These are phyloP conservation scores for Hippoglossus hippoglossus DNA, from an alignment of 2,797 vertebrate species.

Conservation along the genomic window DNA sequence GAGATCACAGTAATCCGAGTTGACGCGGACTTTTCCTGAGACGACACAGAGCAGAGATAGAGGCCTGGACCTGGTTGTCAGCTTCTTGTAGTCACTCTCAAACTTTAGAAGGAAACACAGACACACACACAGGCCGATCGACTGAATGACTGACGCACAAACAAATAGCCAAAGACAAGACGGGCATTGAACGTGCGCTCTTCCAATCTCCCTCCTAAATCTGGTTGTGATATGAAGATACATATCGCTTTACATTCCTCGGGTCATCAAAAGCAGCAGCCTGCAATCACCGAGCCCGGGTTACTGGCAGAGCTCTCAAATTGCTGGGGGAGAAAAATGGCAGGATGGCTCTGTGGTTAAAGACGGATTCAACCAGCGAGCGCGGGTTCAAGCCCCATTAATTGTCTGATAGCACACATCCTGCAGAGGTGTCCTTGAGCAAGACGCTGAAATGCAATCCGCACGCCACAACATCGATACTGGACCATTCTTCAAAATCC, in stretches of 20 bases:
- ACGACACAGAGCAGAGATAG: slow-evolving; percentile 57
- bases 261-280: slow-evolving; percentile 50
- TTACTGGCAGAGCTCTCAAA: slow-evolving; percentile 39
- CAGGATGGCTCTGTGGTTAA: slow-evolving; percentile 38
- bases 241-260: slow-evolving; percentile 54
- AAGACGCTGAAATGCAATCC: not conserved
- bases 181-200: slow-evolving; percentile 34
- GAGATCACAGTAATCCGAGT: slow-evolving; percentile 67
- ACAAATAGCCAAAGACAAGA: slow-evolving; percentile 65
- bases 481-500: too few species aligned
- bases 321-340: slow-evolving; percentile 41
- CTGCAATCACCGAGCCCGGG: slow-evolving; percentile 50
- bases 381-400: slow-evolving; percentile 16
- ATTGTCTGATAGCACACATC: not conserved
- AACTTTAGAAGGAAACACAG: slow-evolving; percentile 34
- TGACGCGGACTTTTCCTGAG: slow-evolving; percentile 47
- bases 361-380: slow-evolving; percentile 8
- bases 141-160: slow-evolving; percentile 57
- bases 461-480: too few species aligned
- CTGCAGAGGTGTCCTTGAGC: slow-evolving; percentile 32
- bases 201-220: slow-evolving; percentile 44
- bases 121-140: slow-evolving; percentile 16
- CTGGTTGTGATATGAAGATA: slow-evolving; percentile 65
- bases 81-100: slow-evolving; percentile 64
- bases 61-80: slow-evolving; percentile 65